Base-by-base conservation (phyloP, 2,797 vertebrate genomes). In the Eospalax fontanierii region DNA sequence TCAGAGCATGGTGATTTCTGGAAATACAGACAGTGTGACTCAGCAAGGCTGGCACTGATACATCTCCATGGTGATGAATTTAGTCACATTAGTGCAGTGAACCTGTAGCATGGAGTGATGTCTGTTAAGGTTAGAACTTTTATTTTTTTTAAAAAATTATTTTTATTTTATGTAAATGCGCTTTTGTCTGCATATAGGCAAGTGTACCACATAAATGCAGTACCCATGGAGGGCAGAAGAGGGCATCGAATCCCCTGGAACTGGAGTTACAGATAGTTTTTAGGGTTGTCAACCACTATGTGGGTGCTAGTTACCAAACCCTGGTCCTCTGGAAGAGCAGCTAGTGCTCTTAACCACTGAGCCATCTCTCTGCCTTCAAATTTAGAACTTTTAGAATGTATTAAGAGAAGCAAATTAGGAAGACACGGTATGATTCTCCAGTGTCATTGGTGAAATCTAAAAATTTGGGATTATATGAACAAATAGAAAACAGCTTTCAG, bases 101-200 rank as follows among this genome's bases (percentile, higher is more conserved):
- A 57, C 50, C 43, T 79, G 2, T 24, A 89, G 71, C 9, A 43
- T 35, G 28, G 21, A 66, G 71, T 75, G 35, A n/a, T 33, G 18
- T 59, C 33, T 89, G n/a, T 40, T 76, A 71, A 88, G 6, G 70
- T 86, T 74, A 82, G 71, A 91, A 59, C 26, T 43, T 63, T 78
- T 33, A 61, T 50, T 50, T 50, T 50, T 50, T 50, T 50, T 14
- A 2, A 14, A 54, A 54, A 54, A 54, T 54, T 54, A 54, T 54
- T 54, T 54, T 54, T 54, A 54, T 54, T 54, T 54, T 54, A 54
- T 54, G 50, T 14, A 12, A 9, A 54, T 54, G 14, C 9, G 50
- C 14, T 54, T 54, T 54, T 54, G 7, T 12, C 12, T 54, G 50
- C 50, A 54, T 54, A 12, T 54, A 14, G 9, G 50, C 14, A 54